Percentiles rank a stretch among this genome's conserved stretches.
Conservation (phyloP, 1,140 invertebrate genomes). For the Cyclargus thomasi region DNA sequence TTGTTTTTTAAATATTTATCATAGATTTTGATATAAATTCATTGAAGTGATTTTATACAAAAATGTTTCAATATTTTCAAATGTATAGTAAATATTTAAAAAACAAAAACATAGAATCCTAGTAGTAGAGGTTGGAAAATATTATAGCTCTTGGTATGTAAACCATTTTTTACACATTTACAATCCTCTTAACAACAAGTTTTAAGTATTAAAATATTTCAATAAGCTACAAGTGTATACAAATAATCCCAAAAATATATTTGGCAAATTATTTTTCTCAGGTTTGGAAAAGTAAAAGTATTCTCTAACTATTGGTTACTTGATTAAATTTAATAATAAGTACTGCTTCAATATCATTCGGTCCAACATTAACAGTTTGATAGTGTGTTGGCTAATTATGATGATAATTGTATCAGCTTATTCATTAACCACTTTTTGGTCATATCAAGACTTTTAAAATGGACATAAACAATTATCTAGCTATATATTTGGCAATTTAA, state of each 20-base stretch:
- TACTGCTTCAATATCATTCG: neutral
- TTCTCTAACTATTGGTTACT: neutral
- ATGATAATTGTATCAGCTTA: neutral
- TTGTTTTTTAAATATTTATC: no score
- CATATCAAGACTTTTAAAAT: neutral
- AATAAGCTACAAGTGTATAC: neutral
- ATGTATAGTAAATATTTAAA: no score
- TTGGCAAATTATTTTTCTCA: conserved; percentile 10
- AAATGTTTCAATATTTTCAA: no score
- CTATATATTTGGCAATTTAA: conserved; percentile 29
- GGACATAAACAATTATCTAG: neutral
- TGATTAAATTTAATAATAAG: neutral
- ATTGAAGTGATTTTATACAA: no score
- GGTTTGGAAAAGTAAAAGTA: neutral
- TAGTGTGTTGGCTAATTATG: neutral
- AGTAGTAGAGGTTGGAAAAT: no score
- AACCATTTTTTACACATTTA: neutral
- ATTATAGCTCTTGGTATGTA: no score
- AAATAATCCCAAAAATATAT: conserved; percentile 14
- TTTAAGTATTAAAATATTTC: neutral
- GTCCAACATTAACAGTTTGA: neutral
- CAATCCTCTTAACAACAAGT: neutral
- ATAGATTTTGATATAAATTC: no score
- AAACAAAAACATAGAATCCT: no score
- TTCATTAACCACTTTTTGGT: neutral